Base-by-base conservation (phyloP, 2,113 vertebrate species). In the Typhlomys cinereus region DNA sequence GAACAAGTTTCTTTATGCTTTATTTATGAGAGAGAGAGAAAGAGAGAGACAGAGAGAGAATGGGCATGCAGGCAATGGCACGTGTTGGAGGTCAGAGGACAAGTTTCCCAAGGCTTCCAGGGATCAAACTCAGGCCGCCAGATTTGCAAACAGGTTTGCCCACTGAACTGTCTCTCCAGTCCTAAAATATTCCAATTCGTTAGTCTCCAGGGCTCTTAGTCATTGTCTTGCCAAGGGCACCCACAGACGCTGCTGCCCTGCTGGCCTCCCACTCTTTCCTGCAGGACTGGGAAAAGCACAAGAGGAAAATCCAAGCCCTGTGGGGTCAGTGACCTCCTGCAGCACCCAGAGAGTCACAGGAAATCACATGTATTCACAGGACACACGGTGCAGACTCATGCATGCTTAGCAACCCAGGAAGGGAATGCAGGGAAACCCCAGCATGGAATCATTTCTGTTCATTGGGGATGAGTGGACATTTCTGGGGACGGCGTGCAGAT, bases 201-300 rank as follows among this genome's bases (percentile, higher is more conserved):
- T 64, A 29, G 41, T 27, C 48, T 52, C n/a, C 29, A 74, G 74
- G 41, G 14, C 39, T 25, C 20, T 41, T 91, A 14, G 11, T 31
- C 52, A 25, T 14, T 23, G 52, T 52, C 54, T 46, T 59, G 34
- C 34, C 0, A 0, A 82, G 41, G 57, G 23, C 66, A 41, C 8
- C 36, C 69, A 4, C 2, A 2, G 31, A 27, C 79, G 29, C 54
- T 64, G 27, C 11, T 6, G 9, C 5, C 12, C 48, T 21, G 0
- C 2, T 36, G 5, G 7, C 1, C 11, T 15, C 12, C 0, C 2
- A 8, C 7, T 5, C 25, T 21, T 52, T 89, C 7, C 11, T 4
- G 10, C 18, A 20, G 5, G 6, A 61, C 23, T 7, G 5, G 39
- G 52, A 46, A 20, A 79, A 36, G 15, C 1, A 7, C 10, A 17